Evolutionary conservation across 2,113 vertebrate genomes (phyloP).

Genomic region (Zeus faber): DNA sequence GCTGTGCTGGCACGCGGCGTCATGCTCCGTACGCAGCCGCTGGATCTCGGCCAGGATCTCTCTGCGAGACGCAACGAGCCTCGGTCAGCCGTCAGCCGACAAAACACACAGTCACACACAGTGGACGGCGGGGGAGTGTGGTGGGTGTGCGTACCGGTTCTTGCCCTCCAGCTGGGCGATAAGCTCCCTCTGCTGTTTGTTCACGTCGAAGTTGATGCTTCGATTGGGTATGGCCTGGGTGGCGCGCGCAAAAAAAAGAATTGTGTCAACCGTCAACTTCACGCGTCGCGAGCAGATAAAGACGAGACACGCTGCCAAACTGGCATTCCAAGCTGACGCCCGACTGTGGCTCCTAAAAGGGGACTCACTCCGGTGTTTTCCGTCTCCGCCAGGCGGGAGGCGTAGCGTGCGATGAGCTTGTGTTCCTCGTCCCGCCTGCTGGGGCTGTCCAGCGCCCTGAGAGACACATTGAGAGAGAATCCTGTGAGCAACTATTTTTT

Average conservation of each 20-base stretch:
- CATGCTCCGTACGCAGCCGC: slow-evolving; percentile 85
- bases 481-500: too few species aligned
- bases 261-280: too few species aligned
- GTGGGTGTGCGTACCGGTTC: slow-evolving; percentile 80
- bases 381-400: slow-evolving; percentile 87
- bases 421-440: slow-evolving; percentile 91
- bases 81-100: slow-evolving; percentile 27
- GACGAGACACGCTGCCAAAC: too few species aligned
- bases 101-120: slow-evolving; percentile 2
- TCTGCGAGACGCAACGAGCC: slow-evolving; percentile 67
- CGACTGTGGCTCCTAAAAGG: background rate
- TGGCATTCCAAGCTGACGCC: too few species aligned
- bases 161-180: slow-evolving; percentile 94
- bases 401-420: slow-evolving; percentile 89
- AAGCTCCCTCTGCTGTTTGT: slow-evolving; percentile 92
- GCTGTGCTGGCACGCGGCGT: slow-evolving; percentile 88
- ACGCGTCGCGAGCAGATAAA: too few species aligned
- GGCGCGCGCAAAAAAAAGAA: slow-evolving; percentile 73
- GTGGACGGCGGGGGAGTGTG: background rate
- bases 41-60: slow-evolving; percentile 96
- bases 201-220: slow-evolving; percentile 87
- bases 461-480: too few species aligned
- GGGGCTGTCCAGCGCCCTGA: slow-evolving; percentile 82
- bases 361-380: slow-evolving; percentile 79
- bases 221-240: slow-evolving; percentile 72